Evolutionary conservation across 2,113 vertebrate genomes (phyloP).

Genomic region (Opisthocomus hoazin): DNA sequence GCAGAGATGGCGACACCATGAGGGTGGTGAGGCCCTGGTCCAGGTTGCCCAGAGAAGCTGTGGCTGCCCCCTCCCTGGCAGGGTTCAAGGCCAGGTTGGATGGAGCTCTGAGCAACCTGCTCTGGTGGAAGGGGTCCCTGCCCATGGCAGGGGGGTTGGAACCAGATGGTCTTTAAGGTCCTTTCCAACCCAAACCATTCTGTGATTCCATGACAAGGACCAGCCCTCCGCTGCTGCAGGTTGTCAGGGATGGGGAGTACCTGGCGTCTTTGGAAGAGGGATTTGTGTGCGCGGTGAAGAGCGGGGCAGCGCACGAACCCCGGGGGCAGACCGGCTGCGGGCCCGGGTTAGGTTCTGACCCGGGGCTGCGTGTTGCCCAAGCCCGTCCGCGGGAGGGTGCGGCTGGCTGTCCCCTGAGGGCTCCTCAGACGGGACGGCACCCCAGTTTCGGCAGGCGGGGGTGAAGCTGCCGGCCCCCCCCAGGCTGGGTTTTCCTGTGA

Average conservation of each 20-base stretch:
- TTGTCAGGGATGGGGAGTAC: background rate
- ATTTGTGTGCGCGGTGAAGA: background rate
- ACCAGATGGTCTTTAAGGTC: too few relatives aligned
- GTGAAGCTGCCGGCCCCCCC: background rate
- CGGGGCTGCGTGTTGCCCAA: rapidly evolving
- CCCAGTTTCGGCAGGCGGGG: rapidly evolving
- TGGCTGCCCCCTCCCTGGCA: too few relatives aligned
- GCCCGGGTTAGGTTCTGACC: background rate
- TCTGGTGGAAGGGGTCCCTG: too few relatives aligned
- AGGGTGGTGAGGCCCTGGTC: too few relatives aligned
- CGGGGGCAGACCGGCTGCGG: rapidly evolving
- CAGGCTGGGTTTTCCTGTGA: background rate
- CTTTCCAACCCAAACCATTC: too few relatives aligned
- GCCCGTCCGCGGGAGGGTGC: rapidly evolving
- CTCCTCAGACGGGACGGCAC: rapidly evolving
- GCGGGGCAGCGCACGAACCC: rapidly evolving
- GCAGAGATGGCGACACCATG: background rate
- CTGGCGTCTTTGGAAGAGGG: background rate
- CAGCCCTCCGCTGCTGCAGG: background rate
- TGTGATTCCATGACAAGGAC: too few relatives aligned
- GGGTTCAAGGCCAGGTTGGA: too few relatives aligned
- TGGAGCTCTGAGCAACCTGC: too few relatives aligned
- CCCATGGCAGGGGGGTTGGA: too few relatives aligned
- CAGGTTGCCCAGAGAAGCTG: too few relatives aligned
- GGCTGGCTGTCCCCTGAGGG: rapidly evolving